These are phyloP conservation scores for Pachyrhynchus sulphureomaculatus DNA, from an alignment of 1,140 invertebrate species.

Conservation along the genomic window DNA sequence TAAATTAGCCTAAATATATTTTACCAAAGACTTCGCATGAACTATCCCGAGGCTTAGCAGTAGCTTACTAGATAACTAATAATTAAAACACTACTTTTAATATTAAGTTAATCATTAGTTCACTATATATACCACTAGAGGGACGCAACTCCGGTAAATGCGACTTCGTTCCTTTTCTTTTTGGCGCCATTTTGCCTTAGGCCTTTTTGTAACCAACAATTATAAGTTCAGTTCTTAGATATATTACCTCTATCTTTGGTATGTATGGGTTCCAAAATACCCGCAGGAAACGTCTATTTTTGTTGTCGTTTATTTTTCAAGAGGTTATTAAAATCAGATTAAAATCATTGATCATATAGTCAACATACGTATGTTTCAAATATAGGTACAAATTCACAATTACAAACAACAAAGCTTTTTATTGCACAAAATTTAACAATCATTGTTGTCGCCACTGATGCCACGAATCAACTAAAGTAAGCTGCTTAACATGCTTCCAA, in stretches of 20 bases:
- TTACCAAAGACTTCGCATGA: slow-evolving; percentile 16
- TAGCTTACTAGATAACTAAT: slow-evolving; percentile 41
- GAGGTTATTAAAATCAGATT: neutral
- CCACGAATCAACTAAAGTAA: slow-evolving; percentile 49
- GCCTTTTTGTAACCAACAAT: slow-evolving; percentile 42
- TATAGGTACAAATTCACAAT: neutral
- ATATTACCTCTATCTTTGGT: slow-evolving; percentile 42
- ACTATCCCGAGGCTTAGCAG: slow-evolving; percentile 33
- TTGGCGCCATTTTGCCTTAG: slow-evolving; percentile 47
- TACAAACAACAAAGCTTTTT: neutral
- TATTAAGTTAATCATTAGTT: slow-evolving; percentile 45
- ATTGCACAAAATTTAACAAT: neutral
- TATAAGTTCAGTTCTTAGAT: slow-evolving; percentile 45
- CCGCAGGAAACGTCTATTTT: neutral
- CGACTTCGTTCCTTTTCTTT: slow-evolving; percentile 41
- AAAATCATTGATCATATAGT: neutral
- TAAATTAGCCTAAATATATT: slow-evolving; percentile 44
- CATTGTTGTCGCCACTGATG: slow-evolving; percentile 43
- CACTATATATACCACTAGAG: slow-evolving; percentile 40
- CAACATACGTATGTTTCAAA: neutral
- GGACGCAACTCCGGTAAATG: slow-evolving; percentile 28
- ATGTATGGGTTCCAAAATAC: neutral
- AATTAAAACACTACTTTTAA: slow-evolving; percentile 46
- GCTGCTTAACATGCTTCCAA: slow-evolving; percentile 49
- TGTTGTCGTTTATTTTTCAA: no score